Evolutionary conservation across 2,888 invertebrate genomes (phyloP), one percentile per base, ranked within the genome.

Genomic region (Tortricodes alternella): DNA sequence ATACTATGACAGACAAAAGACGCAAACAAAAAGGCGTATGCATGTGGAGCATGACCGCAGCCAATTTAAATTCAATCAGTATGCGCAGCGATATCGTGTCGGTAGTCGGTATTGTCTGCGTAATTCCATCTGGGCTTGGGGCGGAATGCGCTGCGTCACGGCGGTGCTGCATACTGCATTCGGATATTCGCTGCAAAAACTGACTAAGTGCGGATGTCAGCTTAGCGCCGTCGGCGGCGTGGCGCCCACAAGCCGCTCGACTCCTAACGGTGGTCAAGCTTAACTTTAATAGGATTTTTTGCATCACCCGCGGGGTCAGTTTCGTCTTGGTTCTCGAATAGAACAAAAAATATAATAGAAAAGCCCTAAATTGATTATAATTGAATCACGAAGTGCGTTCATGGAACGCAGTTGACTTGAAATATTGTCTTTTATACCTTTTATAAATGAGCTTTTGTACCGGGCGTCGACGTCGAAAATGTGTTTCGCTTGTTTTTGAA

Each of bases 261-360:
- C 66, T 60, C 59, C 61, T 88, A 88, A 88, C 88, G 89, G 89
- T 80, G 73, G 71, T 71, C 66, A 69, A 80, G 81, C 79, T 82
- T 78, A 78, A 83, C 83, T 85, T 84, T 79, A 84, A 86, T 77
- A 76, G 78, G 60, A 61, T 77, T 87, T 83, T 87, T 87, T 85
- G 72, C 70, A 65, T 69, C 67, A 67, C 70, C 74, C 68, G 73
- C 72, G 75, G 78, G 64, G 71, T 80, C 70, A 64, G 65, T 74
- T 74, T 66, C 71, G 71, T 72, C 73, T 72, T 78, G 76, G 65
- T 74, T 66, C 73, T 19, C 32, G 37, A 50, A 55, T 41, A 38
- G 44, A 16, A 11, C 8, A 32, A 50, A 56, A 56, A 50, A 50
- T 16, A 11, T 44, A 29, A 56, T 37, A 38, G 46, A 53, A 52